Percentiles rank a stretch among this genome's conserved stretches.
These are phyloP conservation scores for Steatocranus sp. DNA, from an alignment of 2,797 vertebrate genomes.

Conservation along the genomic window DNA sequence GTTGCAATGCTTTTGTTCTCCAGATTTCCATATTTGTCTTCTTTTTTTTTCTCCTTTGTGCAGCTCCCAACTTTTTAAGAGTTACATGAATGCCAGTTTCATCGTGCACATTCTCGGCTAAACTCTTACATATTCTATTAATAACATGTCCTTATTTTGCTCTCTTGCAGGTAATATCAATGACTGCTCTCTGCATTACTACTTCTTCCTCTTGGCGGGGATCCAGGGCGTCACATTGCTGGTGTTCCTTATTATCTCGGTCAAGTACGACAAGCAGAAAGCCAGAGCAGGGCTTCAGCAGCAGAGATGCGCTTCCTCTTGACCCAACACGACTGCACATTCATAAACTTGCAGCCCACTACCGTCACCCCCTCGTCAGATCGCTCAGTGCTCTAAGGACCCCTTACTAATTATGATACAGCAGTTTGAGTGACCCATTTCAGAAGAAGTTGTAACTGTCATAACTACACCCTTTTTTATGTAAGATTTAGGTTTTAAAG, in stretches of 20 bases:
- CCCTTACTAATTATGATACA: not conserved
- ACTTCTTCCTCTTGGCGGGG: constrained; percentile 94
- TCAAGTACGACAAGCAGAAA: constrained; percentile 88
- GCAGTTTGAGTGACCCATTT: not conserved
- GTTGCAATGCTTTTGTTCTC: constrained; percentile 10
- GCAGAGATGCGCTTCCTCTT: constrained; percentile 59
- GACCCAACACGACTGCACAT: constrained; percentile 23
- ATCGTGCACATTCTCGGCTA: not conserved
- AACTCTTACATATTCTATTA: not conserved
- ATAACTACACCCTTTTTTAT: constrained; percentile 23
- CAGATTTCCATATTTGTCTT: constrained; percentile 17
- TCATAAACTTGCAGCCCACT: not conserved
- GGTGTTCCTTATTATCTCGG: constrained; percentile 90
- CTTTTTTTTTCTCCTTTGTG: not conserved
- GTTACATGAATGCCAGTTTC: not conserved
- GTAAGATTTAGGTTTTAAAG: constrained; percentile 15
- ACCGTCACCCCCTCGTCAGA: not conserved
- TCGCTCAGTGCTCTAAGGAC: constrained; percentile 9
- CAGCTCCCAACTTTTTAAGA: not conserved
- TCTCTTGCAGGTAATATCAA: constrained; percentile 90
- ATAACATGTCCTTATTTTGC: not conserved
- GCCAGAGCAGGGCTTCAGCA: constrained; percentile 49
- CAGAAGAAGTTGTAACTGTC: not conserved
- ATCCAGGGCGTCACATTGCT: constrained; percentile 91
- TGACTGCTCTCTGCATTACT: constrained; percentile 90